A percentile compares a stretch with the other conserved stretches of the same genome.
phyloP scores from a whole-genome alignment of 1,140 invertebrate species.

The Bombus consobrinus region DNA sequence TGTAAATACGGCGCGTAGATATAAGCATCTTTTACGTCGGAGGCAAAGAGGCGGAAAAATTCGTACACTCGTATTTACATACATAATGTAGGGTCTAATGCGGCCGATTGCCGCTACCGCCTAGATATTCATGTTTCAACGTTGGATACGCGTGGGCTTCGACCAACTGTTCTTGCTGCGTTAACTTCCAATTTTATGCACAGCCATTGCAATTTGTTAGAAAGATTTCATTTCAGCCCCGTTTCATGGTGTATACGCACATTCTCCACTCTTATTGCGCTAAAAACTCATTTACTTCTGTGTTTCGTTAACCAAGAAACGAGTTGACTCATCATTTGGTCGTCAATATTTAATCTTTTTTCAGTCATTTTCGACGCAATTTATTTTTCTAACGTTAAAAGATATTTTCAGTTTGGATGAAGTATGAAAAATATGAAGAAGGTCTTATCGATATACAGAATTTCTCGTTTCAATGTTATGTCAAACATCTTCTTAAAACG shows the following conservation, averaged over 20 bases:
- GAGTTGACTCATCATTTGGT: no score
- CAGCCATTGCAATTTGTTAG: constrained; percentile 10
- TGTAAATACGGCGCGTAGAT: constrained; percentile 8
- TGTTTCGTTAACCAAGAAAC: no score
- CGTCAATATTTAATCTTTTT: no score
- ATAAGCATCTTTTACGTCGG: constrained; percentile 22
- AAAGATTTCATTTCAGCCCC: constrained; percentile 32
- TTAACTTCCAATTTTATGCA: constrained; percentile 38
- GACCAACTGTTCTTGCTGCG: neutral
- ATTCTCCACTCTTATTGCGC: no score
- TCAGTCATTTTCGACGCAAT: no score
- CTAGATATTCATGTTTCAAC: constrained; percentile 39
- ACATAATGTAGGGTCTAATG: constrained; percentile 29
- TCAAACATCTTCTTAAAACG: no score
- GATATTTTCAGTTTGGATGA: no score
- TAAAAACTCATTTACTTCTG: no score
- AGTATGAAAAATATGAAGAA: no score
- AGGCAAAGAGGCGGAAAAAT: constrained; percentile 24
- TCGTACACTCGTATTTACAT: constrained; percentile 39
- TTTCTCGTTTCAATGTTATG: no score
- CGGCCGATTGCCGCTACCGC: constrained; percentile 28
- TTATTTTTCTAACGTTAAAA: no score
- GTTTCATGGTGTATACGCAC: neutral
- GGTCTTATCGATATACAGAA: no score
- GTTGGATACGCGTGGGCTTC: constrained; percentile 23